Evolutionary conservation across 2,888 invertebrate genomes (phyloP).

Genomic region (Lysandra coridon): DNA sequence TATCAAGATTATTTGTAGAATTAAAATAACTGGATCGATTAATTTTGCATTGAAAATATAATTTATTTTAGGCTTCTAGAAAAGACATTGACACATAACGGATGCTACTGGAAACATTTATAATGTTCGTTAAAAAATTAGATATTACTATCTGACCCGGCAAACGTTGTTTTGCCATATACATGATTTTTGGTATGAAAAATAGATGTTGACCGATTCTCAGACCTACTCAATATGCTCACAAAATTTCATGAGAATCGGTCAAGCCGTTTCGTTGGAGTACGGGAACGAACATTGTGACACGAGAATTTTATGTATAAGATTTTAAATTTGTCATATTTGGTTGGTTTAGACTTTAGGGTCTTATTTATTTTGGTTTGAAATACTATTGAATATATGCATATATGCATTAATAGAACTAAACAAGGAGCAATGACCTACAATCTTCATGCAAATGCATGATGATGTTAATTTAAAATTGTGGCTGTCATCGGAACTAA

Average conservation of each 20-base stretch:
- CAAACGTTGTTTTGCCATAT: too few relatives aligned
- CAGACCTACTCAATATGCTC: too few relatives aligned
- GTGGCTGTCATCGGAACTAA: not conserved
- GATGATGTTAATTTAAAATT: not conserved
- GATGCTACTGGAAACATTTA: not conserved
- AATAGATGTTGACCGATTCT: too few relatives aligned
- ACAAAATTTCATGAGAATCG: too few relatives aligned
- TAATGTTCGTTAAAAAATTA: not conserved
- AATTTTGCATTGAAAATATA: not conserved
- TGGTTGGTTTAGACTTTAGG: too few relatives aligned
- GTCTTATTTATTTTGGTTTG: too few relatives aligned
- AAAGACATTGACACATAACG: slow-evolving; percentile 2
- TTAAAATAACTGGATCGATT: not conserved
- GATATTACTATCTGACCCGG: not conserved
- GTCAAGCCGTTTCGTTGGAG: too few relatives aligned
- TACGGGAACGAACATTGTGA: too few relatives aligned
- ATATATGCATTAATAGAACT: not conserved
- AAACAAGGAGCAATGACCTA: not conserved
- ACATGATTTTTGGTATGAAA: too few relatives aligned
- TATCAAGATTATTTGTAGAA: not conserved
- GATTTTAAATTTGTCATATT: too few relatives aligned
- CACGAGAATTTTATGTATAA: too few relatives aligned
- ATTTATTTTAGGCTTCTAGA: not conserved
- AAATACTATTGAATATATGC: not conserved
- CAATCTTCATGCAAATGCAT: not conserved